These are phyloP conservation scores for Cyanistes caeruleus DNA, from an alignment of 2,113 vertebrate species.

Conservation along the genomic window DNA sequence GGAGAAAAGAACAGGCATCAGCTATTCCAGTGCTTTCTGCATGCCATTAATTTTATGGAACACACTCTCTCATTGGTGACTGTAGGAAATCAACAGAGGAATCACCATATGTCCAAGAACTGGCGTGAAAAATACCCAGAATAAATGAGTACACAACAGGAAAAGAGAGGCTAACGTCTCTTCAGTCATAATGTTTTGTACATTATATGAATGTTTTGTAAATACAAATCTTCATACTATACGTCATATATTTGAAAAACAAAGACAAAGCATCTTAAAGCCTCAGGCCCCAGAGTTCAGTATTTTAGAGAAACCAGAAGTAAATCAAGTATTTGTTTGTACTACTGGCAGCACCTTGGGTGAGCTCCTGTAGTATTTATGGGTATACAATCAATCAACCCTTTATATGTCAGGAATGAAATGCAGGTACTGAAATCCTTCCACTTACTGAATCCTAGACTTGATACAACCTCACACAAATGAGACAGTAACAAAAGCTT, in stretches of 20 bases:
- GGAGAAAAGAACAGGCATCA: background rate
- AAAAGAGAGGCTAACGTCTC: background rate
- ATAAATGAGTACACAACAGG: background rate
- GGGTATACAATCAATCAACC: background rate
- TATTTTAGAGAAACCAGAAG: background rate
- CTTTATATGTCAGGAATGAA: background rate
- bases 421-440: background rate
- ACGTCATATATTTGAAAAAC: background rate
- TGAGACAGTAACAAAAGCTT: background rate
- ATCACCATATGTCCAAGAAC: background rate
- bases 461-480: background rate
- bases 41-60: background rate
- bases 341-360: background rate
- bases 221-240: background rate
- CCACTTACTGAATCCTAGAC: background rate
- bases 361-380: background rate
- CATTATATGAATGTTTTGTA: background rate
- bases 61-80: background rate
- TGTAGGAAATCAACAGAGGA: background rate
- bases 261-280: background rate
- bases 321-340: background rate
- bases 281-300: background rate
- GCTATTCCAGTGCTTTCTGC: background rate
- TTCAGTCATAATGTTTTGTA: background rate
- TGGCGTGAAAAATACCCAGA: background rate